Base-by-base conservation (phyloP, 2,113 vertebrate genomes). In the Sander lucioperca region DNA sequence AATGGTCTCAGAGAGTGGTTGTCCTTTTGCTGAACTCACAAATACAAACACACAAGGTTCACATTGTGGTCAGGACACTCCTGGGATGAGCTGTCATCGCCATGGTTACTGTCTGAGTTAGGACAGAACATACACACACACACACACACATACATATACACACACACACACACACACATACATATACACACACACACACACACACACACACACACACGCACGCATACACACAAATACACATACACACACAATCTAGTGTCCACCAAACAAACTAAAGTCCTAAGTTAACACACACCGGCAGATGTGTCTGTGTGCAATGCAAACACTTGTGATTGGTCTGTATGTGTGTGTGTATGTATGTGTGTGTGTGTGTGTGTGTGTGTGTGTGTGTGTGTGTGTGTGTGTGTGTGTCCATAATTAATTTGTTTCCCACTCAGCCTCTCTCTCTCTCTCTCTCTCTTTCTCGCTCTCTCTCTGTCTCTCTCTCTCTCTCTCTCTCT, bases 11-110 rank as follows among this genome's bases (percentile, higher is more conserved):
- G 51, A 81, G 68, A 75, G 72, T 51, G 70, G 23, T 65, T 92
- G 91, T 88, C 90, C 90, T 92, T 61, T 80, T 65, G 79, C 68
- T 93, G 92, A 92, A 93, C 92, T 85, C 85, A 58, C 78, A 80
- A 25, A 72, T 16, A 50, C 45, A 36, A 14, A 53, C 62, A 50
- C 79, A 79, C 66, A 68, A 19, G n/a, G 63, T 63, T 70, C 57
- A 79, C 74, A 84, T 74, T 58, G 71, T 74, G 79, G 79, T 80
- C 80, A 80, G 83, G 77, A 92, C 75, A 61, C 77, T 73, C 85
- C 82, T 61, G 88, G 86, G 90, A 92, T 74, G 71, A 72, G 74
- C 79, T 86, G 83, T 83, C 81, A 79, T 79, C 72, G 16, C 68
- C 59, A 73, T 82, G 87, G 84, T 83, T 85, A 80, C 81, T 61